phyloP scores from a whole-genome alignment of 2,797 vertebrate species.

The Cirrhinus mrigala region DNA sequence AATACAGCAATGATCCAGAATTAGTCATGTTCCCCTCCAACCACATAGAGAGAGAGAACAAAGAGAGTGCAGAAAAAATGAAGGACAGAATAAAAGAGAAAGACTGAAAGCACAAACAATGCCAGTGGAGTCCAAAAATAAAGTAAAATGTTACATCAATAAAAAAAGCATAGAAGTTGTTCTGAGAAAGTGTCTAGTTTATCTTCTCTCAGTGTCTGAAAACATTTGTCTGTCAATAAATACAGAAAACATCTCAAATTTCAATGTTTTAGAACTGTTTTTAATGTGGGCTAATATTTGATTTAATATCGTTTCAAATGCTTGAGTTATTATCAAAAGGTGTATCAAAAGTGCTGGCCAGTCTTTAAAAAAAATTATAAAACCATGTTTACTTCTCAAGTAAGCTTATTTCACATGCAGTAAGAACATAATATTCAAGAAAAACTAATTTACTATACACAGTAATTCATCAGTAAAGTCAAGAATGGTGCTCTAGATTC shows the following conservation, averaged over 20 bases:
- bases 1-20: constrained; percentile 66
- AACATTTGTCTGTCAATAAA: neutral
- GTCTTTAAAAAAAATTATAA: neutral
- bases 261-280: neutral
- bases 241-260: neutral
- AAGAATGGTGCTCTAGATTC: neutral
- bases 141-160: constrained; percentile 2
- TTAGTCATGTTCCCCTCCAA: constrained; percentile 63
- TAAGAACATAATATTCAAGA: too few species aligned
- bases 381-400: neutral
- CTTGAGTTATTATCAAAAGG: neutral
- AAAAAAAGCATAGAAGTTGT: neutral
- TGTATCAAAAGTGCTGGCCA: neutral
- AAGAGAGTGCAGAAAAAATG: constrained; percentile 18
- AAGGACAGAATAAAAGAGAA: neutral
- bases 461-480: neutral
- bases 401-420: neutral
- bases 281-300: neutral
- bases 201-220: neutral
- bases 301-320: neutral
- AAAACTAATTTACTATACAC: too few species aligned
- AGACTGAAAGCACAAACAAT: constrained; percentile 24
- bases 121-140: neutral
- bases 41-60: constrained; percentile 16
- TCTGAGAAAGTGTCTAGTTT: neutral